A percentile compares a stretch with the other conserved stretches of the same genome.
phyloP scores from a whole-genome alignment of 2,888 invertebrate genomes.

The Aspidiotus rigidus region DNA sequence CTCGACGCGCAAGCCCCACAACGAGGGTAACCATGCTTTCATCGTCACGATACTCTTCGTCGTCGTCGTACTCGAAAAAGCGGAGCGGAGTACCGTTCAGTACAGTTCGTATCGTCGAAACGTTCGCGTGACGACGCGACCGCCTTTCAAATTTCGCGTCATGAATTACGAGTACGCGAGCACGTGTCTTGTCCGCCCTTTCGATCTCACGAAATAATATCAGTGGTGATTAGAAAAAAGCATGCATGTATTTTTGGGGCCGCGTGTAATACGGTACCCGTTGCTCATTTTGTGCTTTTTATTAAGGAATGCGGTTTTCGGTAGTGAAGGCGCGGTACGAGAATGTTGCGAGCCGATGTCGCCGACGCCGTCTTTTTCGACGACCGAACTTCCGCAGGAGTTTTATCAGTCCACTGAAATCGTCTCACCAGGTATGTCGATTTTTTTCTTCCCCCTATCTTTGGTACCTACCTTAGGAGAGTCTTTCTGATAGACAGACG shows the following conservation, averaged over 20 bases:
- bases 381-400: constrained; percentile 15
- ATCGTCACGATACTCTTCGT: background rate
- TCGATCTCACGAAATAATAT: background rate
- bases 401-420: constrained; percentile 17
- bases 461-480: background rate
- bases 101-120: background rate
- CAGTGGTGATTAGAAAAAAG: background rate
- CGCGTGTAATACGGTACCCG: background rate
- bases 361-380: constrained; percentile 21
- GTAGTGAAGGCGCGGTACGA: constrained; percentile 20
- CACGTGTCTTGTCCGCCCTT: background rate
- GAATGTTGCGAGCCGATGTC: constrained; percentile 29
- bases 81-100: background rate
- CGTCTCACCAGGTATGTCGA: constrained; percentile 17
- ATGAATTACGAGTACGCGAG: constrained; percentile 10
- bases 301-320: constrained; percentile 7
- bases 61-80: constrained; percentile 1
- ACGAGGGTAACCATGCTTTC: background rate
- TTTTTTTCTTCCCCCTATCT: background rate
- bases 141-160: background rate
- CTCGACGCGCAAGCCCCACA: background rate
- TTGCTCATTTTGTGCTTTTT: constrained; percentile 3
- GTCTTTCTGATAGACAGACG: too few relatives aligned
- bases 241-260: constrained; percentile 2
- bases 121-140: background rate